Base-by-base conservation (phyloP, 2,888 invertebrate species). In the Trissolcus japonicus region DNA sequence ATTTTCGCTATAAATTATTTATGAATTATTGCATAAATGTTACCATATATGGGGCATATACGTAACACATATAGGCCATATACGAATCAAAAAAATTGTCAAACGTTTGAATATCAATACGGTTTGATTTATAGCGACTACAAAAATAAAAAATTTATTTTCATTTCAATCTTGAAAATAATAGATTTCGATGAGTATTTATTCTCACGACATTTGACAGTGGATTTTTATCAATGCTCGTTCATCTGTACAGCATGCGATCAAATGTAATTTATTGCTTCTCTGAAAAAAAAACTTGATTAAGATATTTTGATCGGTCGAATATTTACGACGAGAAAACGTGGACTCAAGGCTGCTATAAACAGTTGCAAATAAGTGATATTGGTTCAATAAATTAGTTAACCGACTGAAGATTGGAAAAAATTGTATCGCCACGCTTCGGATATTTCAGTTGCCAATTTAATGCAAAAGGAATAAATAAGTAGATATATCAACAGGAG, bases 251-350 rank as follows among this genome's bases (percentile, higher is more conserved):
- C 41, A 53, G 41, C 29, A 14, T 19, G 35, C 17, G 21, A 43
- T 35, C 25, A 63, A 54, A 1, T 48, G 48, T 48, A 55, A 65
- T 65, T 65, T 65, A 65, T 65, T 65, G 55, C 19, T 55, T 16
- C 46, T 40, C 25, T 41, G 54, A 13, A 46, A 43, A 54, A 25
- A 65, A 55, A 65, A 43, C 19, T 17, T 29, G 41, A 51, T 51
- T 50, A 62, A 62, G 62, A 62, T 53, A 62, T 41, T 41, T 62
- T 11, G 41, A 62, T 62, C 65, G 55, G 48, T 56, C 35, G 54
- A 16, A 65, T 56, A 65, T 65, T 63, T 63, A 63, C 41, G 62
- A 54, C 43, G 16, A 56, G 13, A 53, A 29, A 51, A 53, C 16
- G 19, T 13, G 21, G 35, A 14, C 13, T 62, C 41, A 51, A 51